phyloP scores from a whole-genome alignment of 2,888 invertebrate species.

The Prenolepis imparis region DNA sequence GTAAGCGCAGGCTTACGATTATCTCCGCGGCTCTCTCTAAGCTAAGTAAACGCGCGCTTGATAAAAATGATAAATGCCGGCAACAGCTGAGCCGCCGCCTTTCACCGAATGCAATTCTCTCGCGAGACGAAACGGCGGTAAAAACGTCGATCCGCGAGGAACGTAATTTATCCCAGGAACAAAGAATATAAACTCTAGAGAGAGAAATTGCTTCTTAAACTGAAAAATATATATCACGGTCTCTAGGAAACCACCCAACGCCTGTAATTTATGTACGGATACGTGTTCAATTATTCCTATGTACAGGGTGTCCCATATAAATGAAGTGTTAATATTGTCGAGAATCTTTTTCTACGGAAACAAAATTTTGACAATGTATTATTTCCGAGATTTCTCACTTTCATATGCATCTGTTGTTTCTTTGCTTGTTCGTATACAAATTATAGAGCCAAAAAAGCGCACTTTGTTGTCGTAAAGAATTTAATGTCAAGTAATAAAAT shows the following conservation, averaged over 20 bases:
- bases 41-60: slow-evolving; percentile 13
- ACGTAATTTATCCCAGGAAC: not conserved
- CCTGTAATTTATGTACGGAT: not conserved
- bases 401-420: not conserved
- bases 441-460: not conserved
- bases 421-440: too few species aligned
- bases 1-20: slow-evolving; percentile 37
- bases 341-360: not conserved
- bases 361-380: not conserved
- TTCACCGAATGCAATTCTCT: slow-evolving; percentile 43
- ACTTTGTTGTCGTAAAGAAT: too few species aligned
- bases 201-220: not conserved
- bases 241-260: not conserved
- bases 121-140: not conserved
- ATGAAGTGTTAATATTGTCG: not conserved
- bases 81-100: slow-evolving; percentile 42
- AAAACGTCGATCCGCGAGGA: not conserved
- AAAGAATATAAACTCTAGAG: not conserved
- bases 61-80: slow-evolving; percentile 31
- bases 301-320: not conserved
- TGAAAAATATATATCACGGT: not conserved
- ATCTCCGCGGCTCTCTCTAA: slow-evolving; percentile 32
- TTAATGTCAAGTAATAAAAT: too few species aligned
- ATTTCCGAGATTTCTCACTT: not conserved
- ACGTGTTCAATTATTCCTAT: not conserved